These are phyloP conservation scores for Gracilinanus agilis DNA, from an alignment of 2,113 vertebrate genomes.

Conservation along the genomic window DNA sequence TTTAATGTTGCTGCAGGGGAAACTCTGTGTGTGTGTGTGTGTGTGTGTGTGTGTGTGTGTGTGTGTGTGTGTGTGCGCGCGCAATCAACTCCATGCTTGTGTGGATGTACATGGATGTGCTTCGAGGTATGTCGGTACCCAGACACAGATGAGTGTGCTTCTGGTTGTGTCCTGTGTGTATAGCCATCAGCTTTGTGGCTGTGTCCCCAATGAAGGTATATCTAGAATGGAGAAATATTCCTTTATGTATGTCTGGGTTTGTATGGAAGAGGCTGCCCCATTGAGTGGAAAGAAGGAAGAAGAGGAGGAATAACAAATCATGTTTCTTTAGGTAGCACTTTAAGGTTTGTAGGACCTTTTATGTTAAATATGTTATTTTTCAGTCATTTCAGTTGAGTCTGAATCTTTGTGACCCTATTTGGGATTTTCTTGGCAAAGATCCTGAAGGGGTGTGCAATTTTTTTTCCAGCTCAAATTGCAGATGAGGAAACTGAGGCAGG, in stretches of 20 bases:
- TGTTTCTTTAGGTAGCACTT: neutral
- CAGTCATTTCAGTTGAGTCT: neutral
- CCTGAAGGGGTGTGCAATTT: neutral
- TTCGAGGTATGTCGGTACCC: neutral
- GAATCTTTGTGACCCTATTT: neutral
- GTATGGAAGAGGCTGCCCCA: neutral
- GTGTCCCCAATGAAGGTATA: neutral
- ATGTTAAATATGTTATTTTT: neutral
- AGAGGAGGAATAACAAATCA: neutral
- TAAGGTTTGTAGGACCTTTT: slow-evolving; percentile 2
- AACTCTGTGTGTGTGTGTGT: neutral
- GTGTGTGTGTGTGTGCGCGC: neutral
- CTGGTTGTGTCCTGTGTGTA: neutral
- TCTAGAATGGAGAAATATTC: neutral
- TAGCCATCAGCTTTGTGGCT: neutral
- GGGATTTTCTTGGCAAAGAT: neutral
- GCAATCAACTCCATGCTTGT: neutral
- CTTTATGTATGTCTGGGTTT: neutral
- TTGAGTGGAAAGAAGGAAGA: neutral
- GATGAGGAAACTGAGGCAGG: neutral
- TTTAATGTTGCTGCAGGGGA: neutral
- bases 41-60: neutral
- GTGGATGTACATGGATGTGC: neutral
- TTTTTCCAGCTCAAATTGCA: neutral
- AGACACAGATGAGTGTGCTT: neutral